phyloP scores from a whole-genome alignment of 2,797 vertebrate genomes.

The Enteromius treurensis region DNA sequence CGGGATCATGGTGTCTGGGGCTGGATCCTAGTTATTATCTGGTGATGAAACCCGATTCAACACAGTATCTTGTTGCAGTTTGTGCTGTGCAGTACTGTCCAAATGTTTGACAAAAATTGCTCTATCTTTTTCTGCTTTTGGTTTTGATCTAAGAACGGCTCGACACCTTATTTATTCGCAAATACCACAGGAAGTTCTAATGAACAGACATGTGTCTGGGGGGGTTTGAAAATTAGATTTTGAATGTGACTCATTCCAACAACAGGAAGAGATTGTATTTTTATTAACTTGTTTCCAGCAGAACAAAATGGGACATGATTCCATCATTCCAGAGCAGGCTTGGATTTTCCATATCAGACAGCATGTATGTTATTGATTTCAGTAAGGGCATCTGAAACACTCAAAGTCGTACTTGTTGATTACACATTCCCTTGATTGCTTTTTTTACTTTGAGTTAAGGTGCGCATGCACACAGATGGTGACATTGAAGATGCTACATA shows the following conservation, averaged over 20 bases:
- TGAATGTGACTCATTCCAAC: conserved; percentile 5
- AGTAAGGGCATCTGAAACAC: background rate
- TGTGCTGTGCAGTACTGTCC: background rate
- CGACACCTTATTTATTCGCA: background rate
- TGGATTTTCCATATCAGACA: background rate
- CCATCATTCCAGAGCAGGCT: conserved; percentile 13
- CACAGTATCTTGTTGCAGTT: background rate
- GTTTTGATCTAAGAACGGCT: background rate
- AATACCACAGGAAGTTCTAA: conserved; percentile 3
- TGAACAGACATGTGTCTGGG: background rate
- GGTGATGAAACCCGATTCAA: too few species aligned
- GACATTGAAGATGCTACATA: conserved; percentile 22
- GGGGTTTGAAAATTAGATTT: background rate
- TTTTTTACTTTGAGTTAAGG: background rate
- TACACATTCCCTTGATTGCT: background rate
- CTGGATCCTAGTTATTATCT: too few species aligned
- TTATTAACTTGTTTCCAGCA: conserved; percentile 12
- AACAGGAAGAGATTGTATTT: background rate
- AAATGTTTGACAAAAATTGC: background rate
- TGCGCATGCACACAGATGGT: conserved; percentile 15
- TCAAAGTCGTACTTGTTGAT: background rate
- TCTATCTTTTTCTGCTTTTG: background rate
- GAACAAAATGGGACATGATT: conserved; percentile 8
- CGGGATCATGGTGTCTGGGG: too few species aligned
- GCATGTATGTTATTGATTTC: background rate